phyloP scores from a whole-genome alignment of 2,888 invertebrate genomes.

The Eupithecia exiguata region DNA sequence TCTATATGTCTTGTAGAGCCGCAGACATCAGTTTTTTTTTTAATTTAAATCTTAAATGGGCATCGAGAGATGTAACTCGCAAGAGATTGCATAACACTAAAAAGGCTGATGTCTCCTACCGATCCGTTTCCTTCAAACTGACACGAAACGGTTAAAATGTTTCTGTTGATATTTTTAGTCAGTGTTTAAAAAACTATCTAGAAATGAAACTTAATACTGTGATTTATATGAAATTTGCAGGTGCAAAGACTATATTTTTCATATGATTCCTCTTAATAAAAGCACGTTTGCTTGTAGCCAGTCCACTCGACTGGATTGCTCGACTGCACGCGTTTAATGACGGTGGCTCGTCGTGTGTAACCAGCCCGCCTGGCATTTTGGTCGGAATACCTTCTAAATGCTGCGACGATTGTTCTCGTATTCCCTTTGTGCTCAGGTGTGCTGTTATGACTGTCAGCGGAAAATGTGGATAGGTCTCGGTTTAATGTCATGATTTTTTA shows the following conservation, averaged over 20 bases:
- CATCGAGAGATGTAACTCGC: not conserved
- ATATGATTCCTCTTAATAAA: not conserved
- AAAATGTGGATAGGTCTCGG: constrained; percentile 8
- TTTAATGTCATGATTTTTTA: constrained; percentile 1
- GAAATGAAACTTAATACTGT: not conserved
- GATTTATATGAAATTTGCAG: no score
- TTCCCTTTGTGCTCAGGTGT: constrained; percentile 40
- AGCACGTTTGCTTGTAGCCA: not conserved
- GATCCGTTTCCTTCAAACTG: not conserved
- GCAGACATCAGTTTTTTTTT: not conserved
- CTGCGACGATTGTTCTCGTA: constrained; percentile 43
- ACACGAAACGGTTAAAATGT: not conserved
- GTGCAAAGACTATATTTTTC: no score
- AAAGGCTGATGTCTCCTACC: not conserved
- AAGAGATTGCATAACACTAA: not conserved
- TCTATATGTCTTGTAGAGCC: not conserved
- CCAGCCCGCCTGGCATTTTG: constrained; percentile 31
- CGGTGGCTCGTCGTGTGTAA: not conserved
- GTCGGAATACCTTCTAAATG: constrained; percentile 41
- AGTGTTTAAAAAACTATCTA: no score
- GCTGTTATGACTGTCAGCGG: constrained; percentile 18
- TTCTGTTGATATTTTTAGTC: not conserved
- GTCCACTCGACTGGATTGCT: not conserved
- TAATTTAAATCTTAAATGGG: not conserved
- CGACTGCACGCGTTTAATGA: not conserved